Conservation (phyloP, 1,140 invertebrate genomes). For the Matsumurasca onukii region DNA sequence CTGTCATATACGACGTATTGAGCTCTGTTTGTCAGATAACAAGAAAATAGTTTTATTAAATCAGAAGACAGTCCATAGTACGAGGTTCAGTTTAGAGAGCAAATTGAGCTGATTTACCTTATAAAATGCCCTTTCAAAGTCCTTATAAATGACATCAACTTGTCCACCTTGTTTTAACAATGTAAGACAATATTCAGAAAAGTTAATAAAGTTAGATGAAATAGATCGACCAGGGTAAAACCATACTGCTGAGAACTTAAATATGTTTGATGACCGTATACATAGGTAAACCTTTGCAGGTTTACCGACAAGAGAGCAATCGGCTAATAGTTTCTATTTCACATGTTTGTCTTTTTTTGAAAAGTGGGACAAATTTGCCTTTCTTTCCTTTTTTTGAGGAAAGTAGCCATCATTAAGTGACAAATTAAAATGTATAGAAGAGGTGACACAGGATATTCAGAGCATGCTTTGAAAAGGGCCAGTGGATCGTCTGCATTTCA, state of each 20-base stretch:
- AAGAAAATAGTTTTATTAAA: not conserved
- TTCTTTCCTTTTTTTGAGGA: not conserved
- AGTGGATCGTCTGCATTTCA: not conserved
- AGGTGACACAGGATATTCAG: not conserved
- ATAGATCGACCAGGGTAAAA: not conserved
- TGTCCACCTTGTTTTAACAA: not conserved
- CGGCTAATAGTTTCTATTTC: not conserved
- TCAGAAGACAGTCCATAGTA: not conserved
- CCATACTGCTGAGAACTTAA: not conserved
- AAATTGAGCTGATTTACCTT: not conserved
- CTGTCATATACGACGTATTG: not conserved
- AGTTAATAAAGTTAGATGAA: not conserved
- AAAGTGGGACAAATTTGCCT: not conserved
- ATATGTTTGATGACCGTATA: not conserved
- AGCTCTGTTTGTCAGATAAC: not conserved
- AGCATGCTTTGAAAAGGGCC: not conserved
- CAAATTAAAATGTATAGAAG: not conserved
- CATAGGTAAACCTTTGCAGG: not conserved
- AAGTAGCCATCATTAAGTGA: not conserved
- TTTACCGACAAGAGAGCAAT: not conserved
- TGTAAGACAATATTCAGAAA: not conserved
- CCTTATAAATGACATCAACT: not conserved
- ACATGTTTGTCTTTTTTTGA: not conserved
- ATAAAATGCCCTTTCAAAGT: not conserved
- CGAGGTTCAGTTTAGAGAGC: not conserved